Conservation (phyloP, 2,113 vertebrate genomes). For the Fulica atra region DNA sequence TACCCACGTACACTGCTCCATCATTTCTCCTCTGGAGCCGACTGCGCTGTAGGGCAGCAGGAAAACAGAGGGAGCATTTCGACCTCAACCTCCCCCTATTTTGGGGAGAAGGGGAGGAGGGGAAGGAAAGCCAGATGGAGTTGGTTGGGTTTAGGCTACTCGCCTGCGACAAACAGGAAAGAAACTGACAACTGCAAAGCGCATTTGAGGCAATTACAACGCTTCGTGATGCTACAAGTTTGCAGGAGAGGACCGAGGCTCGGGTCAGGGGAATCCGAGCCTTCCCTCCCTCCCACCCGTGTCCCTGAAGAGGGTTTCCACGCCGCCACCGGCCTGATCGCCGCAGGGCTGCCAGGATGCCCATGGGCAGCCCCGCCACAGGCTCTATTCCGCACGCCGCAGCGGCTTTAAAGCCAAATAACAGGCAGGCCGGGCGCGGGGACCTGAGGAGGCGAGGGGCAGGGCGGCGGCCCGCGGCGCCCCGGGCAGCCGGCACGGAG, state of each 20-base stretch:
- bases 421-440: not conserved
- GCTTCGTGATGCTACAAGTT: not conserved
- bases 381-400: not conserved
- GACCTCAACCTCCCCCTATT: not conserved
- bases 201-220: too few species aligned
- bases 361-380: not conserved
- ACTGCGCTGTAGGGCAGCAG: not conserved
- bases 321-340: not conserved
- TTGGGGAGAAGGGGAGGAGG: not conserved
- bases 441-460: not conserved
- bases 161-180: not conserved
- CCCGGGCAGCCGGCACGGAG: not conserved
- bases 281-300: not conserved
- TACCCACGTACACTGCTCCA: fast-evolving
- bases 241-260: not conserved
- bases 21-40: not conserved
- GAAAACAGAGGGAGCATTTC: not conserved
- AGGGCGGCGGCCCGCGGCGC: not conserved
- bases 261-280: not conserved
- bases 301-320: not conserved
- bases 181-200: not conserved
- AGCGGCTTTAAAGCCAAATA: not conserved
- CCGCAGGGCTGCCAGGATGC: not conserved
- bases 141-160: not conserved
- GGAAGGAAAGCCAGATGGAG: too few species aligned